These are phyloP conservation scores for Cotesia typhae DNA, from an alignment of 1,140 invertebrate species.

Conservation along the genomic window DNA sequence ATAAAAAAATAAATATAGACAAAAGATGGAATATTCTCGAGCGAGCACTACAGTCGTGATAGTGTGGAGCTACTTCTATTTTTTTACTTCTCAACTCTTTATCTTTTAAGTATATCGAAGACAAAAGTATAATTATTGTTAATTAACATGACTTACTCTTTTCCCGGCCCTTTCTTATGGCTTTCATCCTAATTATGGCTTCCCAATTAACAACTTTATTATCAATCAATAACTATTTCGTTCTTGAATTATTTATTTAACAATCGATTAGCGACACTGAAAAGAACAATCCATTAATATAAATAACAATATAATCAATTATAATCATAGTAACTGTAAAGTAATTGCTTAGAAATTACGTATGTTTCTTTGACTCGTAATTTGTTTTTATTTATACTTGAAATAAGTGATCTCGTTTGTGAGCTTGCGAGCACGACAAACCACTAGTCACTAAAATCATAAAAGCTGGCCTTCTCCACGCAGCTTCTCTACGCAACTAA, in stretches of 20 bases:
- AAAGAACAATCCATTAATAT: neutral
- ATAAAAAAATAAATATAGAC: neutral
- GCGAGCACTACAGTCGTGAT: conserved; percentile 36
- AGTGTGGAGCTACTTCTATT: conserved; percentile 16
- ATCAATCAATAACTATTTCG: conserved; percentile 3
- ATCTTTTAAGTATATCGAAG: neutral
- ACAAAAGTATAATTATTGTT: conserved; percentile 14
- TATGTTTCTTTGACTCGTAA: neutral
- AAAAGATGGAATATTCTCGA: conserved; percentile 35
- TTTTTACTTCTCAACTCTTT: neutral
- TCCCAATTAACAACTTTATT: neutral
- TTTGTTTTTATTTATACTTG: neutral
- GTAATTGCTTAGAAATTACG: neutral
- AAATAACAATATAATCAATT: too few relatives aligned
- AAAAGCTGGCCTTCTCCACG: too few relatives aligned
- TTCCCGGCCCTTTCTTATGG: conserved; percentile 52
- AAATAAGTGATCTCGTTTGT: conserved; percentile 1
- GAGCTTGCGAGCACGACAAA: too few relatives aligned
- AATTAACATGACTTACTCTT: conserved; percentile 56
- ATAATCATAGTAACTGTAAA: neutral
- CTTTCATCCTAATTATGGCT: conserved; percentile 31
- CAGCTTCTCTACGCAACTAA: too few relatives aligned
- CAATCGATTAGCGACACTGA: too few relatives aligned
- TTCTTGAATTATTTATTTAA: neutral
- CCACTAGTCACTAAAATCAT: too few relatives aligned